A percentile compares a stretch with the other conserved stretches of the same genome.
Evolutionary conservation across 1,140 invertebrate genomes (phyloP).

Genomic region (Potamilus streckersoni): DNA sequence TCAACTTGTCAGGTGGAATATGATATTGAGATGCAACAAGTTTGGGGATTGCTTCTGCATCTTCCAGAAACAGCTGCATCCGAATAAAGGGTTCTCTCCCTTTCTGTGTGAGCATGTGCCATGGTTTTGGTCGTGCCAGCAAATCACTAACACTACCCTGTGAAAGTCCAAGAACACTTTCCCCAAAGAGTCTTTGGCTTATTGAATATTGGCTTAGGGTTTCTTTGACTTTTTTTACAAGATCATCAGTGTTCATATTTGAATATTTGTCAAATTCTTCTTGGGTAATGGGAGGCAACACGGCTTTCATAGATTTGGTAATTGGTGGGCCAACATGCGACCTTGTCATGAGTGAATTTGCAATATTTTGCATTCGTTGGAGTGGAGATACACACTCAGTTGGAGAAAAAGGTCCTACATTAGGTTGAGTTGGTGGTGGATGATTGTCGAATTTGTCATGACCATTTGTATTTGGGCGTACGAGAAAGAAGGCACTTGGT

Average conservation of each 20-base stretch:
- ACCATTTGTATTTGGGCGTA: conserved; percentile 73
- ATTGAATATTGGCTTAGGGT: conserved; percentile 98
- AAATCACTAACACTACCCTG: conserved; percentile 91
- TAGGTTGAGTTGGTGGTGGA: conserved; percentile 70
- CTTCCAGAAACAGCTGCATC: conserved; percentile 97
- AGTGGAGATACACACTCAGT: conserved; percentile 77
- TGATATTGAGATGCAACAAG: conserved; percentile 97
- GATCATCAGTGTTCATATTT: conserved; percentile 98
- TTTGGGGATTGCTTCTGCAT: conserved; percentile 97
- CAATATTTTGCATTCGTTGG: conserved; percentile 97
- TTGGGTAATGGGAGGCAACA: conserved; percentile 97
- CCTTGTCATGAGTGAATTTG: conserved; percentile 91
- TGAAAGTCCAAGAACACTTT: conserved; percentile 95
- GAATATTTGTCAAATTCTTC: conserved; percentile 99
- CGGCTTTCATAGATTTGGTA: conserved; percentile 90
- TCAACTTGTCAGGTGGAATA: conserved; percentile 85
- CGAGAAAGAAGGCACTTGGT: conserved; percentile 85
- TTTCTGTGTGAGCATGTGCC: conserved; percentile 99
- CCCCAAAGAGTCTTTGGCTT: conserved; percentile 97
- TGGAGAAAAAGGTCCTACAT: conserved; percentile 69
- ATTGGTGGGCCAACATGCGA: conserved; percentile 69
- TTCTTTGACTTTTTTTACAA: conserved; percentile 96
- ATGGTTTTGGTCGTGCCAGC: conserved; percentile 98
- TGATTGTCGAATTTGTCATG: conserved; percentile 71
- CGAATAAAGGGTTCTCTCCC: conserved; percentile 97